These are phyloP conservation scores for Epizoanthus illoricatus DNA, from an alignment of 92 coral and sea anemone species.

Conservation along the genomic window DNA sequence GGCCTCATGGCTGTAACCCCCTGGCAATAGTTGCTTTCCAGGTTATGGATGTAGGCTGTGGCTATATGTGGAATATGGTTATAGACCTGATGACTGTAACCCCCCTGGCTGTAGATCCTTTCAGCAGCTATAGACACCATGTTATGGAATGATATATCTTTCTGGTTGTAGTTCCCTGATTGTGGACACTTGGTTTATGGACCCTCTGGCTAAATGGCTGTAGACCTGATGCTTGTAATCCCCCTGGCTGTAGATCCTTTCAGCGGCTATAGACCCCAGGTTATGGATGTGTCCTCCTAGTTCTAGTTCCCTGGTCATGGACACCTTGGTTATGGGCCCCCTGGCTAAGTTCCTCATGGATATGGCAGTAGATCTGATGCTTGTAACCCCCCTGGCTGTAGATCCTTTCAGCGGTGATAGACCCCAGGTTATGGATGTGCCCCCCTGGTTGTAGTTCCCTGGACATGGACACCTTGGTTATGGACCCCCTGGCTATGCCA, in stretches of 20 bases:
- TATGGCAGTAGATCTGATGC: no score
- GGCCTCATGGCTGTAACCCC: not conserved
- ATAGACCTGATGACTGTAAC: no score
- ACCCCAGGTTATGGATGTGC: not conserved
- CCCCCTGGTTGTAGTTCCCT: no score
- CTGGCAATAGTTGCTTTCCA: not conserved
- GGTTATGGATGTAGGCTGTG: no score
- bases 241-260: not conserved
- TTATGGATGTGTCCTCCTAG: not conserved
- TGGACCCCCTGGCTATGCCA: not conserved
- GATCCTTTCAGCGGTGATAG: not conserved
- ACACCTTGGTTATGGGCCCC: no score
- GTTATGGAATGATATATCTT: not conserved
- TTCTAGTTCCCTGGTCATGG: no score
- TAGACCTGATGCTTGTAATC: no score
- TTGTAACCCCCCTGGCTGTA: not conserved
- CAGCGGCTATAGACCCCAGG: not conserved
- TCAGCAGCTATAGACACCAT: not conserved
- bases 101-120: not conserved
- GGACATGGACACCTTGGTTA: no score
- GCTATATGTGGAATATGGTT: no score
- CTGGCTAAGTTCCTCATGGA: no score
- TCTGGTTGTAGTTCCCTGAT: not conserved
- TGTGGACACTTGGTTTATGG: no score
- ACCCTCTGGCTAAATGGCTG: no score